Evolutionary conservation across 1,140 invertebrate genomes (phyloP).

Genomic region (Battus philenor): DNA sequence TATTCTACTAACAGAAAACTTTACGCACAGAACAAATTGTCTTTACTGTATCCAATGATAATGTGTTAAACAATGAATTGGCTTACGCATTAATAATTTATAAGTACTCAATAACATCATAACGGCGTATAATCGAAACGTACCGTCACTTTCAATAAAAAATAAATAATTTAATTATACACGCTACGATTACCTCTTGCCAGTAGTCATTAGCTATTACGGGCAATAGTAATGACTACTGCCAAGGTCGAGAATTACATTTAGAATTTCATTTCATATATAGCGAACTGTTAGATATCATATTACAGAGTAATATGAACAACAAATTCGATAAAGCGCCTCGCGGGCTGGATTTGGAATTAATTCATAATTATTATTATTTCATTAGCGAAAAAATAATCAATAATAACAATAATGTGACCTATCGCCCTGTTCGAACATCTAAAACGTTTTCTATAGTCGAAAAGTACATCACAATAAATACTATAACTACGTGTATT

Average conservation of each 20-base stretch:
- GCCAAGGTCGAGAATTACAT: slow-evolving; percentile 54
- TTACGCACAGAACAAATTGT: slow-evolving; percentile 6
- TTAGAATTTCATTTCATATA: slow-evolving; percentile 53
- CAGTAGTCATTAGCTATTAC: slow-evolving; percentile 39
- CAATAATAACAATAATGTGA: slow-evolving; percentile 32
- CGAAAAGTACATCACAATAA: slow-evolving; percentile 60
- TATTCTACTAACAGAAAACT: slow-evolving; percentile 6
- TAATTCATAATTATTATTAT: background rate
- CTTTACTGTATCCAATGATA: slow-evolving; percentile 1
- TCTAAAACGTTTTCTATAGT: slow-evolving; percentile 39
- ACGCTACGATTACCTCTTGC: slow-evolving; percentile 32
- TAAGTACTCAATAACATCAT: slow-evolving; percentile 19
- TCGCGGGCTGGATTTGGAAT: slow-evolving; percentile 2
- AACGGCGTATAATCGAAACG: slow-evolving; percentile 2
- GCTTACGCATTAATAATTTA: background rate
- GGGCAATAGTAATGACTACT: slow-evolving; percentile 40
- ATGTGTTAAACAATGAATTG: background rate
- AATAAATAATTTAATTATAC: slow-evolving; percentile 4
- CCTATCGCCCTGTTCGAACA: slow-evolving; percentile 31
- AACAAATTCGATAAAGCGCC: slow-evolving; percentile 25
- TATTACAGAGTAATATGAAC: slow-evolving; percentile 47
- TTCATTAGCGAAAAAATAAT: slow-evolving; percentile 29
- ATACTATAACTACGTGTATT: slow-evolving; percentile 51
- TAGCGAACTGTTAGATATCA: slow-evolving; percentile 30
- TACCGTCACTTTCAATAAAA: slow-evolving; percentile 4